Conservation (phyloP, 64 coral and sea anemone genomes). For the Astreopora myriophthalma region DNA sequence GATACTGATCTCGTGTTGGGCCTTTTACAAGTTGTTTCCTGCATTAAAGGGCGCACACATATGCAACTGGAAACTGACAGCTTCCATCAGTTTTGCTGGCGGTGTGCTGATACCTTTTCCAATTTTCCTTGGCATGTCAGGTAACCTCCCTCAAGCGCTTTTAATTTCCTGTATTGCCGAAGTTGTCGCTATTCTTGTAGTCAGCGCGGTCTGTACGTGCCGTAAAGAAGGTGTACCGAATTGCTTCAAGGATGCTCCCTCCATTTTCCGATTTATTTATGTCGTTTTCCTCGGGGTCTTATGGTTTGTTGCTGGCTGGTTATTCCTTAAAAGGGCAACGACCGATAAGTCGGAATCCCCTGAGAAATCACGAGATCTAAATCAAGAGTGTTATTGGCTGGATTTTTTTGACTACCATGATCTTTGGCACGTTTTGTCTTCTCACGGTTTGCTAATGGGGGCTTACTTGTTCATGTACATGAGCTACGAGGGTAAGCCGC, state of each 20-base stretch:
- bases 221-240: background rate
- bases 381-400: background rate
- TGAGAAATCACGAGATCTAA: constrained; percentile 38
- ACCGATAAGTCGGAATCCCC: constrained; percentile 44
- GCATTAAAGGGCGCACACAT: background rate
- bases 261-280: constrained; percentile 10
- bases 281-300: background rate
- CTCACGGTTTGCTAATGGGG: constrained; percentile 42
- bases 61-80: background rate
- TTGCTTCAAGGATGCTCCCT: background rate
- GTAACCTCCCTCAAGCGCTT: constrained; percentile 33
- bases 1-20: background rate
- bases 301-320: background rate
- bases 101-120: background rate
- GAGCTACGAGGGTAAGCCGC: too few species aligned
- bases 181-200: too few species aligned
- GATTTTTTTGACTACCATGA: constrained; percentile 63
- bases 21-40: background rate
- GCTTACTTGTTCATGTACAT: constrained; percentile 55
- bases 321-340: background rate
- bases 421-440: constrained; percentile 66
- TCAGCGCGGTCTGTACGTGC: background rate
- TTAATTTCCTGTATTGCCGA: constrained; percentile 27
- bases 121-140: background rate
- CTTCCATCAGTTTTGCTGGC: background rate